These are phyloP conservation scores for Ageneiosus marmoratus DNA, from an alignment of 2,113 vertebrate genomes.

Conservation along the genomic window DNA sequence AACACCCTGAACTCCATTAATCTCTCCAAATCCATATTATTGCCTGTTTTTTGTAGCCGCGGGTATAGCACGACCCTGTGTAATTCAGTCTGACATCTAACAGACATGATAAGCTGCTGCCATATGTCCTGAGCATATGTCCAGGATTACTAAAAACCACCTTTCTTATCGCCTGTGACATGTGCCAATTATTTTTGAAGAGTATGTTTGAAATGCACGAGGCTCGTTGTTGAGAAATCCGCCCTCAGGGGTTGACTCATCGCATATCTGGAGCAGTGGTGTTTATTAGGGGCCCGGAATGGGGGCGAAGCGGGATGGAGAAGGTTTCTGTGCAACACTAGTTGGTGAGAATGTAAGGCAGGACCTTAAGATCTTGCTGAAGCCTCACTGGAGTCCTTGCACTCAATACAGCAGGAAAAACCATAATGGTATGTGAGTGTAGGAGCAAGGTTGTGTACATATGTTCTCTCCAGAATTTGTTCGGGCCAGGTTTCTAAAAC, in stretches of 20 bases:
- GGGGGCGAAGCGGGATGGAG: neutral
- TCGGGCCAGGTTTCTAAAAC: neutral
- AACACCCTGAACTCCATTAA: constrained; percentile 21
- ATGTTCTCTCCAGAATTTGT: neutral
- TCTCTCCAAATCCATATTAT: constrained; percentile 23
- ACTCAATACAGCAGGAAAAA: neutral
- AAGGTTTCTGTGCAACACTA: constrained; percentile 16
- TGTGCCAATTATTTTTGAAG: constrained; percentile 66
- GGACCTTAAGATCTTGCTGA: neutral
- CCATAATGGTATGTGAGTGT: neutral
- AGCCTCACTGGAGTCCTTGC: neutral
- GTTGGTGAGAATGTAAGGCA: constrained; percentile 11
- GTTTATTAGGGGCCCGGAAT: constrained; percentile 40
- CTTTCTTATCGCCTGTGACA: constrained; percentile 38
- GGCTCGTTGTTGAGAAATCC: constrained; percentile 62
- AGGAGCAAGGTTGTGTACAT: neutral
- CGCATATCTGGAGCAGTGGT: constrained; percentile 51
- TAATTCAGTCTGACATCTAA: constrained; percentile 11
- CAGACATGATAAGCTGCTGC: constrained; percentile 15
- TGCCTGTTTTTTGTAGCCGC: neutral
- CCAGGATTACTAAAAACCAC: neutral
- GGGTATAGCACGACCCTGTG: neutral
- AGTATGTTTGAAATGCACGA: constrained; percentile 72
- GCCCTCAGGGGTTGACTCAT: constrained; percentile 59
- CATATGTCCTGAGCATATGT: constrained; percentile 3